phyloP scores from a whole-genome alignment of 2,888 invertebrate genomes.

The Hoplodrina blanda region DNA sequence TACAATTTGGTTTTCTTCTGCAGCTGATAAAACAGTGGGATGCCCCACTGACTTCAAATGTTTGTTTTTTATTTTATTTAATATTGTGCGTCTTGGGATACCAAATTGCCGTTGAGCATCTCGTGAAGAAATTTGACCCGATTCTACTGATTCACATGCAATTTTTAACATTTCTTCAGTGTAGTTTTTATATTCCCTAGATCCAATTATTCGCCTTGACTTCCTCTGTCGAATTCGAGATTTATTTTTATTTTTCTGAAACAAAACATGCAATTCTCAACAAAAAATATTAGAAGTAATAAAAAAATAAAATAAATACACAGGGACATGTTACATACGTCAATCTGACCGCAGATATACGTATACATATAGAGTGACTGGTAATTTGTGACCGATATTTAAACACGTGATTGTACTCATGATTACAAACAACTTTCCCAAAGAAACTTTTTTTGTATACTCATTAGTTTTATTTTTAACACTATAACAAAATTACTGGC shows the following conservation, averaged over 20 bases:
- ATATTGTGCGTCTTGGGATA: slow-evolving; percentile 2
- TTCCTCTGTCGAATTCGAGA: background rate
- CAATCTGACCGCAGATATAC: no score
- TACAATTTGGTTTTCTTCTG: slow-evolving; percentile 2
- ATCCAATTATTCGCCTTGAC: slow-evolving; percentile 7
- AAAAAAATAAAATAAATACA: no score
- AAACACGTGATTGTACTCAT: no score
- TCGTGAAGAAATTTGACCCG: background rate
- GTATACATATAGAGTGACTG: no score
- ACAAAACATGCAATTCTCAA: no score
- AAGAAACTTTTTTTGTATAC: no score
- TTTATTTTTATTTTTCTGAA: slow-evolving; percentile 8
- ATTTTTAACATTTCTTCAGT: slow-evolving; percentile 11
- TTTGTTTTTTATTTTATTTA: slow-evolving; percentile 9
- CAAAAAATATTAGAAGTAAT: background rate
- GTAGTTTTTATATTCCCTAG: background rate
- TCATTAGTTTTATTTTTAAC: no score
- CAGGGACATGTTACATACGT: no score
- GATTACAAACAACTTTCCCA: no score
- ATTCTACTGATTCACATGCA: background rate
- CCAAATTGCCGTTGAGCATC: background rate
- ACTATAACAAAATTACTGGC: no score
- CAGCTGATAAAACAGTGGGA: background rate
- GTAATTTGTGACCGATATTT: no score
- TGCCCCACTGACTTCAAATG: background rate